Evolutionary conservation across 2,113 vertebrate genomes (phyloP), one percentile per base, ranked within the genome.

Genomic region (Cyprinodon variegatus): DNA sequence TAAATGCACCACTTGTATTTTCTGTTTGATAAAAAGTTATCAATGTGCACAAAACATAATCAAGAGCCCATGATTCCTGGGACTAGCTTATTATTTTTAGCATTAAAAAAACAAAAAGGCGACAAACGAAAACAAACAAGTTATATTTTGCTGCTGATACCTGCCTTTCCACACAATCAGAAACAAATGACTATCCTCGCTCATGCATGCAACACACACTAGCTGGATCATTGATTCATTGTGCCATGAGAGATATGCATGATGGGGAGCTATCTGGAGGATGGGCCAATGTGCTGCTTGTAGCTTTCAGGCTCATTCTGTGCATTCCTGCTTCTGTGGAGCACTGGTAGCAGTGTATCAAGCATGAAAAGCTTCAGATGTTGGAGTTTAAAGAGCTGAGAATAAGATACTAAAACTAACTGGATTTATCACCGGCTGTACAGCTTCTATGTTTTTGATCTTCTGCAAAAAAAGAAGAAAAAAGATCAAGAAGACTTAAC

Each of bases 261-360:
- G 93, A 91, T 83, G 84, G 80, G 83, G 38, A 79, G 79, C 81
- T 73, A 82, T 86, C 87, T 85, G 92, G 86, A 86, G 90, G 88
- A 79, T 81, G 89, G 86, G 90, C 90, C 83, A 81, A 75, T 84
- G 79, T 20, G 80, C 80, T 74, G 83, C 83, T 85, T 22, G 63
- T 72, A 38, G 66, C 70, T 76, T 13, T 83, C 77, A 10, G 68
- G 61, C 65, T 62, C 61, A 77, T 68, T 78, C 80, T 65, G 72
- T 65, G 61, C 74, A 59, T 71, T 70, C 76, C 81, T 80, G 70
- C 72, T 41, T 77, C 74, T 84, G 62, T 62, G 64, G 53, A 57
- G 78, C 66, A 20, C 61, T 53, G 78, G 39, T 3, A 70, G 78
- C 71, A 76, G 88, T 70, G 14, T 70, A 69, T 70, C 59, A 68